A percentile compares a stretch with the other conserved stretches of the same genome.
Evolutionary conservation across 2,113 vertebrate genomes (phyloP).

Genomic region (Oreochromis aureus): DNA sequence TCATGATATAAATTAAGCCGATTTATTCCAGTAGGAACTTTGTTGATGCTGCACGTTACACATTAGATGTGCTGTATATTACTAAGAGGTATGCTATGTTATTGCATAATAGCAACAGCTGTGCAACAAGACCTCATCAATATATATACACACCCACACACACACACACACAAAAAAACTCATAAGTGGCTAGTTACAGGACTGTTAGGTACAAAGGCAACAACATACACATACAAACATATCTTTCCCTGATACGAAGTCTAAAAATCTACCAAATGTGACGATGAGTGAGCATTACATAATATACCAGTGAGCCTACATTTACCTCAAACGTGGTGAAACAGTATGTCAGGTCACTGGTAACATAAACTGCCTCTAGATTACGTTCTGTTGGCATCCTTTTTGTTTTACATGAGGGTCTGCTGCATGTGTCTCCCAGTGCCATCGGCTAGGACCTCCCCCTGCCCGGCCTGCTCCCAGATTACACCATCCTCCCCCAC

Average conservation of each 20-base stretch:
- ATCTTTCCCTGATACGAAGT: constrained; percentile 64
- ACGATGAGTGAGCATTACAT: constrained; percentile 52
- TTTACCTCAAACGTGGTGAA: constrained; percentile 40
- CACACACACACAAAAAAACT: constrained; percentile 3
- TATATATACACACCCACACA: background rate
- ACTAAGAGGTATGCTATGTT: constrained; percentile 26
- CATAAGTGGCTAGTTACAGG: constrained; percentile 46
- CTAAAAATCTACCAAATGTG: constrained; percentile 67
- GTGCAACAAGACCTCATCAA: constrained; percentile 27
- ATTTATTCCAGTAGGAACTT: constrained; percentile 1
- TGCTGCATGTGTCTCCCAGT: constrained; percentile 49
- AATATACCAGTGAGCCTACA: constrained; percentile 60
- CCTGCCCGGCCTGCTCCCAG: constrained; percentile 45
- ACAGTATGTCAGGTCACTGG: constrained; percentile 23
- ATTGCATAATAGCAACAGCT: constrained; percentile 21
- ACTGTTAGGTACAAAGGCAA: constrained; percentile 69
- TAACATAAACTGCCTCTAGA: background rate
- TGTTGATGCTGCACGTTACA: background rate
- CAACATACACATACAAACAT: constrained; percentile 32
- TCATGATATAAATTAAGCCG: background rate
- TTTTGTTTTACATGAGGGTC: constrained; percentile 42
- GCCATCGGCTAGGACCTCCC: constrained; percentile 35
- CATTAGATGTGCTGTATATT: constrained; percentile 14
- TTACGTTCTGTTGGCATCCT: background rate
- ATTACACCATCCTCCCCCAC: constrained; percentile 35